phyloP scores from a whole-genome alignment of 92 coral and sea anemone species.

The Paramuricea clavata region DNA sequence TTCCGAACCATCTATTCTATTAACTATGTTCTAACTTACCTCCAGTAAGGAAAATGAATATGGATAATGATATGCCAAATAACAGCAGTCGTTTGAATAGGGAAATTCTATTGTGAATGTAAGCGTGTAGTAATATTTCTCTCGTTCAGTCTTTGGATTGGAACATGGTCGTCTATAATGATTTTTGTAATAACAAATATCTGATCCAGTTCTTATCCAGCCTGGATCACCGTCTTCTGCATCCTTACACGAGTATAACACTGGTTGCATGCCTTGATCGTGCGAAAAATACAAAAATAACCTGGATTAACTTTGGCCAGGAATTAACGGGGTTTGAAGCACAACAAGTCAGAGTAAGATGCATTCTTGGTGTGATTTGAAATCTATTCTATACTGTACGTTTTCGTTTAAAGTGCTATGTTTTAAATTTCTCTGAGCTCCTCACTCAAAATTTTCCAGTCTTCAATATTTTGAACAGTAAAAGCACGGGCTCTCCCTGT shows the following conservation, averaged over 20 bases:
- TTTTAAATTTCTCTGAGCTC: no score
- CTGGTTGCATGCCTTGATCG: constrained; percentile 94
- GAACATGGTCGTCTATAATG: constrained; percentile 84
- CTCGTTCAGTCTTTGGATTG: constrained; percentile 71
- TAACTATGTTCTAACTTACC: constrained; percentile 60
- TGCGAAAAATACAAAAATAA: neutral
- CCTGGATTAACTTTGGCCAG: no score
- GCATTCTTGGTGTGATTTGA: no score
- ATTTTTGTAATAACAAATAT: constrained; percentile 91
- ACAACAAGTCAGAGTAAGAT: no score
- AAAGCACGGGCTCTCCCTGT: no score
- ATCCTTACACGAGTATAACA: constrained; percentile 84
- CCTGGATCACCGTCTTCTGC: constrained; percentile 94
- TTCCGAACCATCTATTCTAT: no score
- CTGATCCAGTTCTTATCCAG: constrained; percentile 88
- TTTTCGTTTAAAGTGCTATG: no score
- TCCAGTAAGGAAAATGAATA: constrained; percentile 94
- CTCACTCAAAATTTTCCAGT: no score
- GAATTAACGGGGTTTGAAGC: no score
- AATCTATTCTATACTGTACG: no score
- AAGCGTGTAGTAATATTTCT: constrained; percentile 92
- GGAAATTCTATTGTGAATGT: constrained; percentile 94
- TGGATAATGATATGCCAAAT: constrained; percentile 96
- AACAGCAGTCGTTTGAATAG: constrained; percentile 86
- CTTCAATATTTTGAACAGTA: no score